Base-by-base conservation (phyloP, 2,113 vertebrate species). In the Syngnathus floridae region DNA sequence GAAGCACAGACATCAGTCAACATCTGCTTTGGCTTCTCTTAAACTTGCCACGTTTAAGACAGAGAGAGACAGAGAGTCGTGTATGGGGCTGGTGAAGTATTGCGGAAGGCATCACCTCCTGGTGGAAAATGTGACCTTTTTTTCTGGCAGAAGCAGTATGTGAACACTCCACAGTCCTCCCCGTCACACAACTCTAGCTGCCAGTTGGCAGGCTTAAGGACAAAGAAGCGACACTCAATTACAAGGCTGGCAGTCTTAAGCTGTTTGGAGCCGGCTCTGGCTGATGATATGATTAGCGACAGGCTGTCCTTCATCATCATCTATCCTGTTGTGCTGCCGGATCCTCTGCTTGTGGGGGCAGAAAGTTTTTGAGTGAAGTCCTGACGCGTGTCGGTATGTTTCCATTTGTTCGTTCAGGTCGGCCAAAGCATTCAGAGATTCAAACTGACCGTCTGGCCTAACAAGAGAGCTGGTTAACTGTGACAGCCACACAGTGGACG, bases 241-340 rank as follows among this genome's bases (percentile, higher is more conserved):
- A 52, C 48, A n/a, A 58, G 43, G 65, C 61, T 48, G 51, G 6
- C 40, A 36, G 7, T 49, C 37, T 67, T 64, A 64, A 82, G 56
- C 60, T 37, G 57, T 77, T 59, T 77, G 62, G 58, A 81, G 68
- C 26, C 58, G 31, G 69, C 43, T 19, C 31, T 61, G 66, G 49
- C 54, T 62, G 60, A 65, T 72, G 43, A 72, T 67, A 58, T 4
- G 16, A 71, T 66, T 64, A 74, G 75, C 65, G 66, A 79, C 43
- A 74, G 45, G 49, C 51, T 67, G 36, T 38, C 41, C 52, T 31
- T 59, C 58, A 48, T 57, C 19, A 62, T 46, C 45, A 52, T 17
- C 38, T 65, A n/a, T 19, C 7, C 48, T 36, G 49, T 66, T 35
- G 4, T 14, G 26, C 56, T 26, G 71, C 66, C 57, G 67, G 41